Evolutionary conservation across 92 coral and sea anemone species (phyloP), one percentile per base, ranked within the genome.

Genomic region (Epizoanthus scotinus): DNA sequence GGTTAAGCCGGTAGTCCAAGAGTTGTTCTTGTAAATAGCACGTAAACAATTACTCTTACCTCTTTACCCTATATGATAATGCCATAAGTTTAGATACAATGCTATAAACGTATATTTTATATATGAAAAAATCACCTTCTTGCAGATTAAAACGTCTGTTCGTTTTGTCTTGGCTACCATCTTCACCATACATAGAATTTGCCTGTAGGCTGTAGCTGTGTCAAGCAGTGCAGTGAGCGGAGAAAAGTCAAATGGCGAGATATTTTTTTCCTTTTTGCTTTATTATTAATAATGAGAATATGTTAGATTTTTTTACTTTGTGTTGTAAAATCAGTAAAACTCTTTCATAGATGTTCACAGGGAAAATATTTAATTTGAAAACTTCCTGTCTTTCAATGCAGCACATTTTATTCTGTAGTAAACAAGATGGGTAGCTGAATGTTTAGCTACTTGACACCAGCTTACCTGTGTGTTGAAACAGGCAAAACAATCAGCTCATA

Each of bases 381-480:
- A 27, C 36, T 64, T 64, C 70, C 70, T 17, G 40, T 27, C 31
- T 8, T 8, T 19, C 69, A 28, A 24, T 63, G 20, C 44, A 63
- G 69, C n/a, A 64, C 44, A 64, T 17, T 64, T 27, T 64, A 29
- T 29, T 64, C 22, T 8, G 12, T 64, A 64, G 14, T 29, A 64
- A 63, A 64, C 70, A 64, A 29, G 12, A 14, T 4, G n/a, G 31
- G 67, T n/a, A 15, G 67, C 0, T 12, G 31, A 25, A 24, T 62
- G 67, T 62, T 62, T 62, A 62, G 40, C n/a, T 64, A 47, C 52
- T 7, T 29, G 65, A 20, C 10, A 27, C n/a, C 13, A 38, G 36
- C 40, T 38, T 64, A 2, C 70, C 70, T 29, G 70, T 64, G 70
- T 64, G 44, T 29, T 31, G 70, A 64, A 64, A 64, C 70, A 28